A percentile compares a stretch with the other conserved stretches of the same genome.
Evolutionary conservation across 2,113 vertebrate genomes (phyloP).

Genomic region (Fulmarus glacialis): DNA sequence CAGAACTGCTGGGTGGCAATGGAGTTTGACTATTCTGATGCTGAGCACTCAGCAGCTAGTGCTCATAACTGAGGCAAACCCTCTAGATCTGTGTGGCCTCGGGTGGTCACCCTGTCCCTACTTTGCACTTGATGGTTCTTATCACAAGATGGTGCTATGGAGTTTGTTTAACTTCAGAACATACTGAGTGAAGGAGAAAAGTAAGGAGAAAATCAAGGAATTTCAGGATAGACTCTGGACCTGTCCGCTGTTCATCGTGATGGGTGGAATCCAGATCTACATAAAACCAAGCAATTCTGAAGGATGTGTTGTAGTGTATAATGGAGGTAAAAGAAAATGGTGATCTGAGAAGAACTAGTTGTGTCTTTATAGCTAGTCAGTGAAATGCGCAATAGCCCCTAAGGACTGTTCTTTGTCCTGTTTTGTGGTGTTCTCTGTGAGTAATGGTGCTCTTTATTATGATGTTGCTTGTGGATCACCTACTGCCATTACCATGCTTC

Average conservation of each 20-base stretch:
- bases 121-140: background rate
- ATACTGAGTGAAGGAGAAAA: background rate
- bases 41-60: background rate
- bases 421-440: background rate
- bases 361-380: background rate
- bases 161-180: background rate
- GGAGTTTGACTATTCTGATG: background rate
- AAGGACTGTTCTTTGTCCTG: background rate
- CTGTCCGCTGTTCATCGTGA: background rate
- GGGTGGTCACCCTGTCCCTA: background rate
- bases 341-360: background rate
- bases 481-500: background rate
- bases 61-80: background rate
- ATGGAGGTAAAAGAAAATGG: background rate
- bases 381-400: background rate
- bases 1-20: background rate
- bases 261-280: background rate
- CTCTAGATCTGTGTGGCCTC: background rate
- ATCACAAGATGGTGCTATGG: conserved; percentile 65
- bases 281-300: background rate
- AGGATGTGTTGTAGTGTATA: background rate
- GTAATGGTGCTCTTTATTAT: background rate
- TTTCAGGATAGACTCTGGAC: background rate
- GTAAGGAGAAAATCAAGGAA: background rate
- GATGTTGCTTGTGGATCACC: background rate